phyloP scores from a whole-genome alignment of 1,140 invertebrate genomes.

The Trichonephila inaurata region DNA sequence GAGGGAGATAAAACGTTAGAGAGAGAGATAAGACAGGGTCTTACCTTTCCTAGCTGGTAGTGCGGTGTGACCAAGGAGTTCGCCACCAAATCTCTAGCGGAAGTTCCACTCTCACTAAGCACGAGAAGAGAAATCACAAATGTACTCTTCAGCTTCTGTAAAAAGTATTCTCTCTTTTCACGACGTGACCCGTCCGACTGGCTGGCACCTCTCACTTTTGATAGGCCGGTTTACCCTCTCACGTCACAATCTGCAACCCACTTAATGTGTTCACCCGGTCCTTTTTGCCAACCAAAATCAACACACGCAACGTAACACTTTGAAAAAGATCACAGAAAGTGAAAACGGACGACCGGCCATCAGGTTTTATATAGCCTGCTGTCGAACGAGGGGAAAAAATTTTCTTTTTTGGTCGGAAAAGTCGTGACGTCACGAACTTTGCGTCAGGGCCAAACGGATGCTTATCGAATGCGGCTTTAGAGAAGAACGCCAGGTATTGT shows the following conservation, averaged over 20 bases:
- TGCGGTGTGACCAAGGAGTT: conserved; percentile 8
- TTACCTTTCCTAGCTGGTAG: conserved; percentile 52
- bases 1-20: neutral
- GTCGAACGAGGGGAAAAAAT: neutral
- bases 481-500: conserved; percentile 34
- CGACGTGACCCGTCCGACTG: conserved; percentile 68
- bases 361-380: conserved; percentile 66
- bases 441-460: conserved; percentile 28
- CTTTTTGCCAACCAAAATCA: conserved; percentile 14
- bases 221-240: conserved; percentile 72
- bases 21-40: conserved; percentile 11
- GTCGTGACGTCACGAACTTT: conserved; percentile 12
- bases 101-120: conserved; percentile 62
- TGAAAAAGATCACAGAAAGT: conserved; percentile 61
- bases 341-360: conserved; percentile 59
- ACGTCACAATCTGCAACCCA: conserved; percentile 74
- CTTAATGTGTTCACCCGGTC: conserved; percentile 49
- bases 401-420: neutral
- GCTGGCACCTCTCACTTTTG: conserved; percentile 63
- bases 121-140: conserved; percentile 62
- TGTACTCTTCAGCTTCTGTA: conserved; percentile 66
- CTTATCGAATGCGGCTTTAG: conserved; percentile 9
- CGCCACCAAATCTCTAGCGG: conserved; percentile 50
- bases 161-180: conserved; percentile 44
- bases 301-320: conserved; percentile 35